phyloP scores from a whole-genome alignment of 2,797 vertebrate genomes.

The Xenopus petersii region DNA sequence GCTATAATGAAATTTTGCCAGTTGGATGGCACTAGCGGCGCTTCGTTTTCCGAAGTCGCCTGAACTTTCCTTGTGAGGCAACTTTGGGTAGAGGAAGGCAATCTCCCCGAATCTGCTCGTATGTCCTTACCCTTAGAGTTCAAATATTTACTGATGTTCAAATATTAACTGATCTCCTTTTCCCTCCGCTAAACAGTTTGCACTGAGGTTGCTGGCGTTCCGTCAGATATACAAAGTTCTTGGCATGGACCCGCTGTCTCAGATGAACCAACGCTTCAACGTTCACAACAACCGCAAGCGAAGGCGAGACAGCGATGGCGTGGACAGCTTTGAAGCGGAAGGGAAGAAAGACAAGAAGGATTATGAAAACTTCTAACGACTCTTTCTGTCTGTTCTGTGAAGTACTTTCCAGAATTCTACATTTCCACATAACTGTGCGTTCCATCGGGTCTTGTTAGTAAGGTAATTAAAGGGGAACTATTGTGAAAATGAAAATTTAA shows the following conservation, averaged over 20 bases:
- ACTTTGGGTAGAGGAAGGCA: too few relatives aligned
- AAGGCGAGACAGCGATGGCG: slow-evolving; percentile 90
- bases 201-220: slow-evolving; percentile 92
- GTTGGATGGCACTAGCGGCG: too few relatives aligned
- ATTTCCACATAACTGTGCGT: slow-evolving; percentile 33
- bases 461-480: background rate
- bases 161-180: too few relatives aligned
- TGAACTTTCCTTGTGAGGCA: too few relatives aligned
- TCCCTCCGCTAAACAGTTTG: slow-evolving; percentile 72
- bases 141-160: too few relatives aligned
- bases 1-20: too few relatives aligned
- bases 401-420: background rate
- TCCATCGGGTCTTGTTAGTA: slow-evolving; percentile 5
- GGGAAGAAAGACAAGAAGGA: slow-evolving; percentile 99
- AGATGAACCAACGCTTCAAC: slow-evolving; percentile 91
- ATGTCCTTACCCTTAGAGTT: too few relatives aligned
- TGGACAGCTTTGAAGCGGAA: slow-evolving; percentile 93
- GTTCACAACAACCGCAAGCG: slow-evolving; percentile 92
- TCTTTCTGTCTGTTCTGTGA: slow-evolving; percentile 35
- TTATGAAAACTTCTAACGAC: slow-evolving; percentile 82
- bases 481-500: too few relatives aligned
- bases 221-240: slow-evolving; percentile 95
- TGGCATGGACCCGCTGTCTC: slow-evolving; percentile 94
- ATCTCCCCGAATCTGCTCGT: too few relatives aligned
- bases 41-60: too few relatives aligned